Base-by-base conservation (phyloP, 2,888 invertebrate genomes). In the Celastrina argiolus region DNA sequence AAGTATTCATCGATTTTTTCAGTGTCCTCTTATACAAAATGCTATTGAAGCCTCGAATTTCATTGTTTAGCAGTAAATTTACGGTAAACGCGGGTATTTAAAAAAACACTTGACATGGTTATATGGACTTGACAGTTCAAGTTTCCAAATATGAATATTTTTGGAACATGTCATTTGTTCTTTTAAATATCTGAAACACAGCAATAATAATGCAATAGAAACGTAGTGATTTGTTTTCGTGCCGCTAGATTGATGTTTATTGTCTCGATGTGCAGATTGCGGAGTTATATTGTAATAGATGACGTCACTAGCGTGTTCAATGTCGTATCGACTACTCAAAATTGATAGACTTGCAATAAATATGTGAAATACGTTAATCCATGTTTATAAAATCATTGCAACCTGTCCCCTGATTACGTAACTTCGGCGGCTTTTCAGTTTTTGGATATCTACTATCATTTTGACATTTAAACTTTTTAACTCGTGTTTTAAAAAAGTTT, bases 201-300 rank as follows among this genome's bases (percentile, higher is more conserved):
- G 88, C 89, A 89, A 88, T 88, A 90, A 90, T 85, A 76, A 83
- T 76, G 84, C 87, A 87, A 85, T 89, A 89, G 87, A 78, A 59
- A 65, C 84, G 86, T 84, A 71, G 83, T 82, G 78, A 78, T 71
- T 70, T 73, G 80, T 84, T 76, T 83, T 87, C 71, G 83, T 87
- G 87, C 87, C 78, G 89, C 89, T 90, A 90, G 89, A 79, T 77
- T 78, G 77, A 80, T 82, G 78, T 84, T 78, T 74, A 73, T 70
- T 69, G 22, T 65, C 61, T 64, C 42, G 64, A n/a, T 61, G 36
- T 61, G 61, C 39, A 18, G 59, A 66, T 42, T 59, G 34, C 36
- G 2, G 18, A 71, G 28, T 41, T 58, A 41, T 66, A 59, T 18
- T 66, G 16, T 59, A 12, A 66, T 59, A 31, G 28, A 41, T 59